These are phyloP conservation scores for Drosophila aldrichi DNA, from an alignment of 2,888 invertebrate species.

Conservation along the genomic window DNA sequence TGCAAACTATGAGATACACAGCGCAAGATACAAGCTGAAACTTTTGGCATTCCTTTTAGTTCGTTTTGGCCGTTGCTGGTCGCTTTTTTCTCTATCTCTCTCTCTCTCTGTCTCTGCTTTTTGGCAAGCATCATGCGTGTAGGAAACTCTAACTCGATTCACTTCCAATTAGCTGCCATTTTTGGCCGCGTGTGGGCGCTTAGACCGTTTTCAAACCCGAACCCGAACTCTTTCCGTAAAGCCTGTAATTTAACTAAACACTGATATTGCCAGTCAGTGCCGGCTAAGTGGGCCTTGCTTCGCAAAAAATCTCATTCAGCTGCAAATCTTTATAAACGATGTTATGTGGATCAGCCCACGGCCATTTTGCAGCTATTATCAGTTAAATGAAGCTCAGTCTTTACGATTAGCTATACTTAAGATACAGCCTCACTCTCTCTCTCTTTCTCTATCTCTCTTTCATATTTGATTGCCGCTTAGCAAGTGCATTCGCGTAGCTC, in stretches of 20 bases:
- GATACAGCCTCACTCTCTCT: conserved; percentile 1
- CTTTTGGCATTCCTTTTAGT: conserved; percentile 39
- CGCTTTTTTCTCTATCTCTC: background rate
- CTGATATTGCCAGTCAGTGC: conserved; percentile 59
- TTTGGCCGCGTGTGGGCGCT: conserved; percentile 71
- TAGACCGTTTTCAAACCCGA: conserved; percentile 33
- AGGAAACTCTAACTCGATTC: conserved; percentile 76
- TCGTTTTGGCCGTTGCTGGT: background rate
- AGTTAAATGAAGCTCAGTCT: conserved; percentile 45
- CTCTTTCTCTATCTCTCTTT: background rate
- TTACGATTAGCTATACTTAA: conserved; percentile 30
- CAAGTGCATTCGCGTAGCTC: conserved; percentile 12
- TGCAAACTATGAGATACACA: conserved; percentile 81
- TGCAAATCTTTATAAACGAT: conserved; percentile 19
- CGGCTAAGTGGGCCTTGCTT: conserved; percentile 61
- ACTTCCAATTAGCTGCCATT: conserved; percentile 78
- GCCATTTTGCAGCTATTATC: conserved; percentile 45
- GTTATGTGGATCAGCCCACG: conserved; percentile 26
- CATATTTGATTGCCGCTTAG: conserved; percentile 26
- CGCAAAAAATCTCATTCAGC: conserved; percentile 9
- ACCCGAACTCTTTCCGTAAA: conserved; percentile 1
- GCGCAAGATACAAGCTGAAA: conserved; percentile 67
- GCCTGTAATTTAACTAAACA: conserved; percentile 74
- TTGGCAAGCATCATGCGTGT: conserved; percentile 62
- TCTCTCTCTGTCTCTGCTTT: background rate